phyloP scores from a whole-genome alignment of 2,888 invertebrate genomes.

The Lepidocyrtoides sp. region DNA sequence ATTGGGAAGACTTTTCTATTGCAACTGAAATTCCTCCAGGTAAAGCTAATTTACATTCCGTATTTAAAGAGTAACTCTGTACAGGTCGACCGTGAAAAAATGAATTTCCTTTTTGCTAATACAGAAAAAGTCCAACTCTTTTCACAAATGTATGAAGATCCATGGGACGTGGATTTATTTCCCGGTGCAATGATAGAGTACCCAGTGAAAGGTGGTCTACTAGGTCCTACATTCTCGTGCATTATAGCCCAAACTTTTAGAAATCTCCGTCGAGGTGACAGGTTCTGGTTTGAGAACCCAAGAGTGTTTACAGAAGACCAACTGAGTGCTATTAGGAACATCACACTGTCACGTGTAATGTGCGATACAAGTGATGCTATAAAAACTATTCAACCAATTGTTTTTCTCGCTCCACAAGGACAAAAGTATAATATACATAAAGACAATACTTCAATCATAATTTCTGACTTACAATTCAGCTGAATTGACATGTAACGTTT shows the following conservation, averaged over 20 bases:
- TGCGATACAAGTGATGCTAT: slow-evolving; percentile 90
- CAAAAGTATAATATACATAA: slow-evolving; percentile 85
- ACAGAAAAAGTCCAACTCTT: slow-evolving; percentile 83
- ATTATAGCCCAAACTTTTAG: slow-evolving; percentile 88
- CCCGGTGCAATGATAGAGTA: slow-evolving; percentile 87
- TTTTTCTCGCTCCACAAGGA: slow-evolving; percentile 89
- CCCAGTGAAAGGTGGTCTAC: slow-evolving; percentile 86
- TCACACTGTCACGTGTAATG: slow-evolving; percentile 91
- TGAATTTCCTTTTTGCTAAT: too few relatives aligned
- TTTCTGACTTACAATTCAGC: too few relatives aligned
- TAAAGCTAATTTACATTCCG: slow-evolving; percentile 17
- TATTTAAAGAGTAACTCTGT: too few relatives aligned
- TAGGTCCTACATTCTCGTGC: slow-evolving; percentile 87
- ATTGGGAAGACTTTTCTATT: slow-evolving; percentile 90
- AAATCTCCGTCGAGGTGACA: slow-evolving; percentile 87
- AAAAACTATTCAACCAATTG: slow-evolving; percentile 91
- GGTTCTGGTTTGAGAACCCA: slow-evolving; percentile 88
- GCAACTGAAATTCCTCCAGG: slow-evolving; percentile 83
- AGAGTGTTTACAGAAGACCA: slow-evolving; percentile 91
- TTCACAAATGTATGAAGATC: slow-evolving; percentile 81
- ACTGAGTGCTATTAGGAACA: slow-evolving; percentile 91
- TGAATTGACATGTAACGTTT: too few relatives aligned
- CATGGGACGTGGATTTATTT: slow-evolving; percentile 86
- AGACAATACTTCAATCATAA: too few relatives aligned
- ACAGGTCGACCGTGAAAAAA: too few relatives aligned